Base-by-base conservation (phyloP, 2,797 vertebrate genomes). In the Microctenopoma lineatum region DNA sequence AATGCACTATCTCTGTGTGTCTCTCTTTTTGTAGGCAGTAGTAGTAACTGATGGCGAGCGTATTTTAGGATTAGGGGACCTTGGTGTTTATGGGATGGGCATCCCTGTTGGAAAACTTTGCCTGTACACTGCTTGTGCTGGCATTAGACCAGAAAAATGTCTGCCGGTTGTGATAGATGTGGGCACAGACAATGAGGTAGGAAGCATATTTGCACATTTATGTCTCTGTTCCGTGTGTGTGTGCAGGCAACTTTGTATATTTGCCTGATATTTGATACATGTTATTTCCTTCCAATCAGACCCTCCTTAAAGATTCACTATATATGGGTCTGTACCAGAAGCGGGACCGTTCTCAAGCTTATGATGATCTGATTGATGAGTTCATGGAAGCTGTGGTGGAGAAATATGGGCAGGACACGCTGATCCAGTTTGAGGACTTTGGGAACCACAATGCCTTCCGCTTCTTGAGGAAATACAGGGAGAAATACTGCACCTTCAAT, bases 391-490 rank as follows among this genome's bases (percentile, higher is more conserved):
- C 97, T 16, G 95, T 99, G 25, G 96, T 96, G 59, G 94, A 96
- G 53, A 97, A 97, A 92, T 99, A 98, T 0, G 98, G 97, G 38
- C 97, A 95, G 88, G 96, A 95, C 86, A 98, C 96, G 0, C 95
- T 99, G 18, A 99, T 99, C 88, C 98, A 99, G 44, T 99, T 99
- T 83, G 98, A 99, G 73, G 98, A 99, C 89, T 99, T 99, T 67
- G 98, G 98, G 15, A 99, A 99, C 91, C 96, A 98, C 92, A 99
- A 99, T 0, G 98, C 98, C 2, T 99, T 99, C 83, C 95, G 97
- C 15, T 97, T 99, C 67, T 84, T 99, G 13, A 93, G 96, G 60
- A 98, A 96, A 71, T 99, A 98, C 86, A 90, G 95, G 60, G 95
- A 99, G 86, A 98, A 97, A 75, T 99, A 98, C 70, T 99, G 98